Evolutionary conservation across 2,113 vertebrate species (phyloP).

Genomic region (Alethe castanea): DNA sequence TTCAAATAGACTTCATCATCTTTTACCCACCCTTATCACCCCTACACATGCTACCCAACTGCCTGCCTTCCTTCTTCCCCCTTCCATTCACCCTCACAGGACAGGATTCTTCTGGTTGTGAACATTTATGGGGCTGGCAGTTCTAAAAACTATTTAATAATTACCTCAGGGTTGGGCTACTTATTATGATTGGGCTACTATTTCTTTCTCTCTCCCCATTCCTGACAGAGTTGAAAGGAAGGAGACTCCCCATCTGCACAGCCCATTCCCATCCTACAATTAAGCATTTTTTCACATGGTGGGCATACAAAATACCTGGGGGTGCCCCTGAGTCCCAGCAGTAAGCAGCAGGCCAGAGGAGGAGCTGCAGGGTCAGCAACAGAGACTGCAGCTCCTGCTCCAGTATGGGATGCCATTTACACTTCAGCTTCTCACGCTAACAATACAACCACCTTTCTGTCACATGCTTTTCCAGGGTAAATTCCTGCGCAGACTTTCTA

Average conservation of each 20-base stretch:
- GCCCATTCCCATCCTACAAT: background rate
- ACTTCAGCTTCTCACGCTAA: background rate
- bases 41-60: background rate
- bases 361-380: accelerated
- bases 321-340: background rate
- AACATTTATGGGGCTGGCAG: background rate
- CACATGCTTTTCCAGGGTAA: background rate
- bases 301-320: background rate
- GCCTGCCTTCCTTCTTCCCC: background rate
- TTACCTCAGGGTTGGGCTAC: background rate
- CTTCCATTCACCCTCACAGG: background rate
- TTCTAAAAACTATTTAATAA: background rate
- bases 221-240: background rate
- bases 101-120: background rate
- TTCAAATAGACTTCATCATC: background rate
- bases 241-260: background rate
- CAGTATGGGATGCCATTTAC: background rate
- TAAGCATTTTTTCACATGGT: background rate
- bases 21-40: background rate
- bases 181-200: background rate
- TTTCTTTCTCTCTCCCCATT: background rate
- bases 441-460: background rate
- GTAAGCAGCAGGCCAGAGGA: background rate
- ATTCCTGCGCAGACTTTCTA: background rate
- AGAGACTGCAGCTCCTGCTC: background rate